Base-by-base conservation (phyloP, 2,113 vertebrate genomes). In the Carlito syrichta region DNA sequence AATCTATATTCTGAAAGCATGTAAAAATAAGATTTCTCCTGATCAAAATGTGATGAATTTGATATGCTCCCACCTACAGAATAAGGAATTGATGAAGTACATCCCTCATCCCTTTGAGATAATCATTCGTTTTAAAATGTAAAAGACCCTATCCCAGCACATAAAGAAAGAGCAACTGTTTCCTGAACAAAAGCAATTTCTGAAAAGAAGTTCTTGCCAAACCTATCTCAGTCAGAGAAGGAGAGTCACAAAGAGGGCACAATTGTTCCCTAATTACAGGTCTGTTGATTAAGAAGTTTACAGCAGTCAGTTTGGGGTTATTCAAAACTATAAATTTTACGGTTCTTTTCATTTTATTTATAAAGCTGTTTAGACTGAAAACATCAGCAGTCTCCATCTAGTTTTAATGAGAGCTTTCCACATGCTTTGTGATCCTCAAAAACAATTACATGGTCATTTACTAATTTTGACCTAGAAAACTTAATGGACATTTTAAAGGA, bases 41-140 rank as follows among this genome's bases (percentile, higher is more conserved):
- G 16, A 78, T 95, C 88, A 91, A 97, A 97, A 96, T 66, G 66
- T 35, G 94, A 73, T 62, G 9, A 81, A 85, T 96, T 92, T 88
- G 30, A 77, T 89, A 81, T 30, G 45, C 22, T 91, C 40, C 74
- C 35, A 87, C 40, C n/a, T 71, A 79, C 54, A 86, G 77, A 94
- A 71, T 94, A 88, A 81, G 30, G 10, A 5, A 85, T 79, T 71
- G 58, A 79, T 96, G 66, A 82, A 94, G 50, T 87, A 81, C 62
- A 95, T 35, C 45, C 40, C 52, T 92, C 50, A 40, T 48, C 12
- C 60, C 35, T 92, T 82, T 84, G 69, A 96, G 69, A 66, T 76
- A 89, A 73, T 85, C 62, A 91, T 73, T 95, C 58, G 56, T 73
- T 88, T 66, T 83, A 85, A 78, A 60, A 69, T 86, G 27, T 68